Conservation (phyloP, 2,888 invertebrate species). For the Acleris literana region DNA sequence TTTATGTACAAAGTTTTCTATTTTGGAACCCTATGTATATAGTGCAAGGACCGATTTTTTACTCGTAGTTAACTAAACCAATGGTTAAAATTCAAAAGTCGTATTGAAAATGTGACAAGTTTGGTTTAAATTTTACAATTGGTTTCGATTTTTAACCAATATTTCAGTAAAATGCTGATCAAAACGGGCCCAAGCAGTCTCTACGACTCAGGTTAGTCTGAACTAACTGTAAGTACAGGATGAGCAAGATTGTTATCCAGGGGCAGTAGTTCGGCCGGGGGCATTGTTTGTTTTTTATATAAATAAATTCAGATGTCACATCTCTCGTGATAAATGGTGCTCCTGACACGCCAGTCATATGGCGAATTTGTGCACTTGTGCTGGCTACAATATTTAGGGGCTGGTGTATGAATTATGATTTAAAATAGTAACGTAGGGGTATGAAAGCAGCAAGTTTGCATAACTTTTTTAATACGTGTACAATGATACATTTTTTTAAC, state of each 20-base stretch:
- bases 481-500: too few relatives aligned
- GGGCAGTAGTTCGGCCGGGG: conserved; percentile 60
- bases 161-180: too few relatives aligned
- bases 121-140: too few relatives aligned
- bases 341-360: conserved; percentile 77
- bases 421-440: conserved; percentile 2
- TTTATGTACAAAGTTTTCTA: too few relatives aligned
- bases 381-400: conserved; percentile 52
- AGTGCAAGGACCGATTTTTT: too few relatives aligned
- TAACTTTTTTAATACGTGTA: neutral
- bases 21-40: too few relatives aligned
- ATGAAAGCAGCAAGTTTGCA: neutral
- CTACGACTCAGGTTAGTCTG: conserved; percentile 46
- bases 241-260: conserved; percentile 64
- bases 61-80: too few relatives aligned
- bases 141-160: too few relatives aligned
- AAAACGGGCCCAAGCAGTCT: too few relatives aligned
- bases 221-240: conserved; percentile 52
- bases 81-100: too few relatives aligned
- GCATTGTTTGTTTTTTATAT: conserved; percentile 79
- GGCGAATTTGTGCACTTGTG: conserved; percentile 77
- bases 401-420: conserved; percentile 51
- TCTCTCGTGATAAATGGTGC: conserved; percentile 75
- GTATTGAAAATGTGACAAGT: too few relatives aligned
- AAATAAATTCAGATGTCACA: conserved; percentile 83